These are phyloP conservation scores for Noctilio leporinus DNA, from an alignment of 2,113 vertebrate genomes.

Conservation along the genomic window DNA sequence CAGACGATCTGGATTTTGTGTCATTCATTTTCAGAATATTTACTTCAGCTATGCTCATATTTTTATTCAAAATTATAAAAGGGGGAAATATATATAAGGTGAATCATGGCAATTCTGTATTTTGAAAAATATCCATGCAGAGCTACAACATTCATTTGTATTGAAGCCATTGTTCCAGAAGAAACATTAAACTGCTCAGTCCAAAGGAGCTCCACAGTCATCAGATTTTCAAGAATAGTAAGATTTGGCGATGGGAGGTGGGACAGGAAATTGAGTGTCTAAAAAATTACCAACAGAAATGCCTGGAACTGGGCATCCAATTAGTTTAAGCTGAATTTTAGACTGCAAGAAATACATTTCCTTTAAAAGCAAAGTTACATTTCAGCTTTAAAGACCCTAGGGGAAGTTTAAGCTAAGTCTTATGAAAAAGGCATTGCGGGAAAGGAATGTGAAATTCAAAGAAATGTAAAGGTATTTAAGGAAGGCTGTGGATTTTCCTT, in stretches of 20 bases:
- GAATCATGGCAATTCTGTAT: neutral
- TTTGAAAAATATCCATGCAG: neutral
- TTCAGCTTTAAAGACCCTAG: neutral
- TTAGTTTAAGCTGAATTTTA: neutral
- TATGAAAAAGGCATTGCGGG: neutral
- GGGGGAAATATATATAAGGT: neutral
- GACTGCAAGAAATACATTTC: neutral
- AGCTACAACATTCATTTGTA: neutral
- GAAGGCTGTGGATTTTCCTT: neutral
- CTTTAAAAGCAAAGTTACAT: neutral
- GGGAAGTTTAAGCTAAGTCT: neutral
- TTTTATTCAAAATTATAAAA: neutral
- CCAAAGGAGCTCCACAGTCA: neutral
- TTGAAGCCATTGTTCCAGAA: neutral
- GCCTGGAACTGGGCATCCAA: neutral
- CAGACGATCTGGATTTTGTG: neutral
- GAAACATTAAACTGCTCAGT: neutral
- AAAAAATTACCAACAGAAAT: neutral
- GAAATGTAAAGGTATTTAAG: neutral
- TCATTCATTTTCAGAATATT: neutral
- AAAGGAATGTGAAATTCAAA: neutral
- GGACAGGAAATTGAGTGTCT: neutral
- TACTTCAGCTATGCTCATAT: neutral
- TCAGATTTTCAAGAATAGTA: neutral
- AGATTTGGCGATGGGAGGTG: neutral